Evolutionary conservation across 1,140 invertebrate genomes (phyloP).

Genomic region (Drepana arcuata): DNA sequence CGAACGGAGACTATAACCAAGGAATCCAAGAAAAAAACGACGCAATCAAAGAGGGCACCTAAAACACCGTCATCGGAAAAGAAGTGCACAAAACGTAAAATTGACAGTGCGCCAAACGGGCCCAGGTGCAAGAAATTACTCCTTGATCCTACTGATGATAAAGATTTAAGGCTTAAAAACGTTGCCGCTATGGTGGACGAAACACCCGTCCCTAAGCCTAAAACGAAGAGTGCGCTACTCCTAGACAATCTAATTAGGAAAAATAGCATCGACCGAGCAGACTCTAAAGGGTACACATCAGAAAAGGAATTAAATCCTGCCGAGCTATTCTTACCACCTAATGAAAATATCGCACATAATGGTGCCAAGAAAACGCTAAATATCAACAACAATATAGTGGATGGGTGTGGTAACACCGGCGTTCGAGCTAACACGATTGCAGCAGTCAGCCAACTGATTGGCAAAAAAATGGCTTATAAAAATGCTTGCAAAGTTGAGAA

Average conservation of each 20-base stretch:
- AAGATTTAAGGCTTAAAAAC: conserved; percentile 36
- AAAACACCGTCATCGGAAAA: conserved; percentile 39
- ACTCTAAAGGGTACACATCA: conserved; percentile 41
- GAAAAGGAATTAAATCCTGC: conserved; percentile 55
- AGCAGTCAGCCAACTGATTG: conserved; percentile 47
- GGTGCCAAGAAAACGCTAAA: conserved; percentile 51
- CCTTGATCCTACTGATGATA: conserved; percentile 26
- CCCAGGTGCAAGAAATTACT: conserved; percentile 41
- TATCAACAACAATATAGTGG: conserved; percentile 72
- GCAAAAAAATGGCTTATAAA: conserved; percentile 49
- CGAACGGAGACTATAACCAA: conserved; percentile 46
- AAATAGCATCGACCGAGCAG: conserved; percentile 71
- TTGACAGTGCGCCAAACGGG: conserved; percentile 22
- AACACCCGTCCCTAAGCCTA: conserved; percentile 29
- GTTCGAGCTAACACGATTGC: conserved; percentile 61
- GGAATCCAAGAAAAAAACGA: conserved; percentile 44
- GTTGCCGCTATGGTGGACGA: conserved; percentile 18
- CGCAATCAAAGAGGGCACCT: conserved; percentile 34
- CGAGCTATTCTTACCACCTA: conserved; percentile 49
- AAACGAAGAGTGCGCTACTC: conserved; percentile 66
- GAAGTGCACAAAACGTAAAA: conserved; percentile 48
- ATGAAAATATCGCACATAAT: conserved; percentile 41
- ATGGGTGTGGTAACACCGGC: conserved; percentile 44
- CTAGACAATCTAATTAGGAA: conserved; percentile 71
- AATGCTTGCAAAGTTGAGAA: conserved; percentile 56